Conservation (phyloP, 2,113 vertebrate genomes). For the Cavia aperea region DNA sequence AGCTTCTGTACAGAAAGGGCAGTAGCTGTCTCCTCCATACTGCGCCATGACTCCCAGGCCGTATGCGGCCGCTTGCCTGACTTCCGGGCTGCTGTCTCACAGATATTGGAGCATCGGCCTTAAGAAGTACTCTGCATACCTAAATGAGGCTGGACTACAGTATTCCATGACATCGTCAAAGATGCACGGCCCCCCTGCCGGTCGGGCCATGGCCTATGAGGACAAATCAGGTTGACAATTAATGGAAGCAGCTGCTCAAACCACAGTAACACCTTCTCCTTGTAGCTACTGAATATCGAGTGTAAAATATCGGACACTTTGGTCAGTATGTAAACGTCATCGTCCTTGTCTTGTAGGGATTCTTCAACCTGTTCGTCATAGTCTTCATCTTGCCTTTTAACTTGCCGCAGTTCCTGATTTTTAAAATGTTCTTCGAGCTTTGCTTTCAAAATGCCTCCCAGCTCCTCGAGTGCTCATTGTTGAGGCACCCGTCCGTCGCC, state of each 20-base stretch:
- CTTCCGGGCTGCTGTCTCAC: constrained; percentile 92
- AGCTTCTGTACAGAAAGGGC: constrained; percentile 94
- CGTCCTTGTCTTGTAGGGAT: constrained; percentile 96
- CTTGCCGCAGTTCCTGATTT: constrained; percentile 96
- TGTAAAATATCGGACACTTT: constrained; percentile 99
- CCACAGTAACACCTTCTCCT: constrained; percentile 95
- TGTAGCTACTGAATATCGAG: constrained; percentile 97
- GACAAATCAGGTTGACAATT: constrained; percentile 94
- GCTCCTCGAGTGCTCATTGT: constrained; percentile 95
- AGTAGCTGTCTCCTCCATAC: constrained; percentile 93
- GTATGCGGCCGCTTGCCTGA: constrained; percentile 94
- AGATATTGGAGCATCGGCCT: constrained; percentile 90
- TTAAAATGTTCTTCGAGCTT: constrained; percentile 99
- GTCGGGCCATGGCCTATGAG: constrained; percentile 95
- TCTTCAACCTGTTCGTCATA: constrained; percentile 99
- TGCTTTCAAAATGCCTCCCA: constrained; percentile 92
- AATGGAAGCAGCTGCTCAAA: constrained; percentile 96
- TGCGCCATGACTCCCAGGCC: constrained; percentile 97
- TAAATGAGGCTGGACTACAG: constrained; percentile 96
- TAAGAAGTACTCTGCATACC: constrained; percentile 93
- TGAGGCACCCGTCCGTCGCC: constrained; percentile 95
- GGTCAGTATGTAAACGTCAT: constrained; percentile 97
- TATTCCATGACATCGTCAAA: constrained; percentile 97
- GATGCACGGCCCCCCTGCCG: constrained; percentile 98
- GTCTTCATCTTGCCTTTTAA: constrained; percentile 98